phyloP scores from a whole-genome alignment of 2,888 invertebrate genomes.

The Sesia apiformis region DNA sequence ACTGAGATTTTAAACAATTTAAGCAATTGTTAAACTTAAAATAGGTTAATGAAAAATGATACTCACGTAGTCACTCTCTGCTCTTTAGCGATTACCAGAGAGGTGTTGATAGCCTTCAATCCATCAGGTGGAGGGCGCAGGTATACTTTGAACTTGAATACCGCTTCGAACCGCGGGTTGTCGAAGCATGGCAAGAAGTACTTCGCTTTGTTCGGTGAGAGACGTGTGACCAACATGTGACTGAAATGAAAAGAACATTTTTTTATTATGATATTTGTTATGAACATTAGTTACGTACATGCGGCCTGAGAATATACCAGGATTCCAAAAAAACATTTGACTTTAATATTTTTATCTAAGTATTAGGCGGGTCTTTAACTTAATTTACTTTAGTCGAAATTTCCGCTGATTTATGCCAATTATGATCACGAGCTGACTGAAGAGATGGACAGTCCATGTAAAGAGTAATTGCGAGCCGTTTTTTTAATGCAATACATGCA shows the following conservation, averaged over 20 bases:
- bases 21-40: no score
- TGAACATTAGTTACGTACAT: neutral
- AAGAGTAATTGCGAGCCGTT: no score
- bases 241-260: slow-evolving; percentile 37
- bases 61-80: slow-evolving; percentile 7
- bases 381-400: no score
- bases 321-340: no score
- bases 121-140: slow-evolving; percentile 20
- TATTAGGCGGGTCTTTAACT: no score
- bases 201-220: slow-evolving; percentile 76
- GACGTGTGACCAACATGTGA: slow-evolving; percentile 74
- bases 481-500: no score
- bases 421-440: no score
- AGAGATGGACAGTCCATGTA: no score
- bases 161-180: slow-evolving; percentile 81
- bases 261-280: neutral
- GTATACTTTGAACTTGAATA: slow-evolving; percentile 50
- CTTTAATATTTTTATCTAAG: no score
- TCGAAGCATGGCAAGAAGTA: slow-evolving; percentile 84
- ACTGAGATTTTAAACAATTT: no score
- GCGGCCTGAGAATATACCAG: no score
- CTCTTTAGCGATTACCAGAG: slow-evolving; percentile 44
- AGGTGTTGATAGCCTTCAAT: slow-evolving; percentile 40
- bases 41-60: neutral
- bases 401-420: no score